phyloP scores from a whole-genome alignment of 2,113 vertebrate species.

The rabbit (Oryctolagus cuniculus) region DNA sequence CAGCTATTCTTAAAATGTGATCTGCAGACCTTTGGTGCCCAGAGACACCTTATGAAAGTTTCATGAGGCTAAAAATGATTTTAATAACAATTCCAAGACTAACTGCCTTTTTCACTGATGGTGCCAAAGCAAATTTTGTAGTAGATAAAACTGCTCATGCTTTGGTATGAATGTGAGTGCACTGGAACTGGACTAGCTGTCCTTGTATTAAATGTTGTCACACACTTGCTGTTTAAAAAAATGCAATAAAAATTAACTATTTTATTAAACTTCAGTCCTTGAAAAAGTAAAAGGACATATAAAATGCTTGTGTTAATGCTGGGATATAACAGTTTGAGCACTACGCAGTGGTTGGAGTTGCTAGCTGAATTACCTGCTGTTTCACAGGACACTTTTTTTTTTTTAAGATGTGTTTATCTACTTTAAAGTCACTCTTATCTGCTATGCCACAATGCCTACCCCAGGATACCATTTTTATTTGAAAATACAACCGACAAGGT shows the following conservation, averaged over 20 bases:
- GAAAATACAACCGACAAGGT: background rate
- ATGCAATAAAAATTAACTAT: background rate
- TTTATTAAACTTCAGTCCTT: background rate
- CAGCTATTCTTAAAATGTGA: background rate
- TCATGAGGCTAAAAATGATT: background rate
- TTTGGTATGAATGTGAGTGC: background rate
- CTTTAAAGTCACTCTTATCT: no score
- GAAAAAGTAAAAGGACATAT: background rate
- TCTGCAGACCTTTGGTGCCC: background rate
- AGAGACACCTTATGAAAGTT: background rate
- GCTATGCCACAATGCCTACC: no score
- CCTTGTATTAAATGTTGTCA: background rate
- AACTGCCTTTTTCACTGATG: background rate
- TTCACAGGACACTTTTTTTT: background rate
- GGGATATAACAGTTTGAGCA: background rate
- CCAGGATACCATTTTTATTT: background rate
- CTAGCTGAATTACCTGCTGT: background rate
- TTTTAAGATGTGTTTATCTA: no score
- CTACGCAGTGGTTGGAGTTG: background rate
- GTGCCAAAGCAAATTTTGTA: background rate
- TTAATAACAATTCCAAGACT: background rate
- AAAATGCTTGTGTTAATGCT: background rate
- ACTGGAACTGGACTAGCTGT: background rate
- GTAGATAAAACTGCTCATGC: no score
- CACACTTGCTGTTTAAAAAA: background rate